Conservation (phyloP, 2,888 invertebrate species). For the Hirtodrosophila cameraria region DNA sequence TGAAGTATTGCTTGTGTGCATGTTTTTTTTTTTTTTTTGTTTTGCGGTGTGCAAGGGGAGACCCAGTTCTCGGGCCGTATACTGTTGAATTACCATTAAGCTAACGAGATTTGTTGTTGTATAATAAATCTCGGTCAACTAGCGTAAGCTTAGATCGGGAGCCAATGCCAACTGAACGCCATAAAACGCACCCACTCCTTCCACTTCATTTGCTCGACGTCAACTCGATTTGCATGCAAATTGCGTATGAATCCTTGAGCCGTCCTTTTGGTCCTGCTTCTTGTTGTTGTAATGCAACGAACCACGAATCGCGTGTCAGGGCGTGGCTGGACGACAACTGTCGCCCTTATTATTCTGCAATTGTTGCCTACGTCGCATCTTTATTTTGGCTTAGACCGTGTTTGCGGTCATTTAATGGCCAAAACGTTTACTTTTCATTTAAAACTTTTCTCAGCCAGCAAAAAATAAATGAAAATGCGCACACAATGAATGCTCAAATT, state of each 20-base stretch:
- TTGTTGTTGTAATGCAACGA: slow-evolving; percentile 7
- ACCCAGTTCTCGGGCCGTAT: slow-evolving; percentile 3
- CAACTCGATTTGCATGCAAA: slow-evolving; percentile 66
- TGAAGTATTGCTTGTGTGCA: neutral
- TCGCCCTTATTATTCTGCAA: slow-evolving; percentile 5
- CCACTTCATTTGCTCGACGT: slow-evolving; percentile 1
- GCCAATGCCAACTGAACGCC: slow-evolving; percentile 11
- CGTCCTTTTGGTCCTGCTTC: neutral
- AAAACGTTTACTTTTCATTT: slow-evolving; percentile 62
- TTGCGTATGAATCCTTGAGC: slow-evolving; percentile 68
- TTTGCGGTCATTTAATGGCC: slow-evolving; percentile 20
- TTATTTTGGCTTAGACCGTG: slow-evolving; percentile 1
- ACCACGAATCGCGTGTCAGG: slow-evolving; percentile 5
- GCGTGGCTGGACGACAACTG: slow-evolving; percentile 3
- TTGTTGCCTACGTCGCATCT: slow-evolving; percentile 10
- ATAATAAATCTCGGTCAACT: slow-evolving; percentile 45
- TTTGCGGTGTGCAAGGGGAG: neutral
- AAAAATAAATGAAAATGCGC: slow-evolving; percentile 13
- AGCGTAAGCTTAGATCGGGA: slow-evolving; percentile 4
- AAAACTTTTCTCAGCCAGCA: slow-evolving; percentile 30
- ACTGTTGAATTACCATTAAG: slow-evolving; percentile 12
- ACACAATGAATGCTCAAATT: slow-evolving; percentile 27
- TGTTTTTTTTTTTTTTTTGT: no score
- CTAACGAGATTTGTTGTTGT: slow-evolving; percentile 6
- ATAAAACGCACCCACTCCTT: neutral